Percentiles rank a stretch among this genome's conserved stretches.
These are phyloP conservation scores for Hylia prasina DNA, from an alignment of 2,113 vertebrate genomes.

Conservation along the genomic window DNA sequence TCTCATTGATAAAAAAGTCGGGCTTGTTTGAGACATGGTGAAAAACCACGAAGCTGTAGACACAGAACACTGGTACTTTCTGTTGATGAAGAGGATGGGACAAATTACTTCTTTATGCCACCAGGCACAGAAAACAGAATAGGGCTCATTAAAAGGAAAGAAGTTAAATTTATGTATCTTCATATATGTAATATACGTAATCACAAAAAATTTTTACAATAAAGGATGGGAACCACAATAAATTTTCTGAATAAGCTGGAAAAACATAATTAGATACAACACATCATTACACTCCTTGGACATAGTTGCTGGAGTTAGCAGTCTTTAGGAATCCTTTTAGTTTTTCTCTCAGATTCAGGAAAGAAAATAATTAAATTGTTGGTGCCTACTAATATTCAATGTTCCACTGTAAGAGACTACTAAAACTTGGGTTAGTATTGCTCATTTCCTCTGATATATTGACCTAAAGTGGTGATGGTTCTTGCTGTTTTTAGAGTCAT, in stretches of 20 bases:
- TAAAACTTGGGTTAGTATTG: not conserved
- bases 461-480: not conserved
- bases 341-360: not conserved
- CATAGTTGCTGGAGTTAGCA: not conserved
- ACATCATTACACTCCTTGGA: not conserved
- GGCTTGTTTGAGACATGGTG: not conserved
- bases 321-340: not conserved
- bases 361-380: not conserved
- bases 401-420: not conserved
- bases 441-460: not conserved
- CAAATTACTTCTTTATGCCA: not conserved
- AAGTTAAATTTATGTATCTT: not conserved
- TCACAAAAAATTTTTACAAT: not conserved
- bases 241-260: not conserved
- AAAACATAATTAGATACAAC: not conserved
- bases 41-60: not conserved
- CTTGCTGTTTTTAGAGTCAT: not conserved
- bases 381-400: not conserved
- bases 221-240: not conserved
- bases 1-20: not conserved
- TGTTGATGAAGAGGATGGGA: not conserved
- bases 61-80: not conserved
- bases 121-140: not conserved
- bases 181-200: too few species aligned
- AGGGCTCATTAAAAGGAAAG: not conserved